phyloP scores from a whole-genome alignment of 2,797 vertebrate genomes.

The Myotis pilosus region DNA sequence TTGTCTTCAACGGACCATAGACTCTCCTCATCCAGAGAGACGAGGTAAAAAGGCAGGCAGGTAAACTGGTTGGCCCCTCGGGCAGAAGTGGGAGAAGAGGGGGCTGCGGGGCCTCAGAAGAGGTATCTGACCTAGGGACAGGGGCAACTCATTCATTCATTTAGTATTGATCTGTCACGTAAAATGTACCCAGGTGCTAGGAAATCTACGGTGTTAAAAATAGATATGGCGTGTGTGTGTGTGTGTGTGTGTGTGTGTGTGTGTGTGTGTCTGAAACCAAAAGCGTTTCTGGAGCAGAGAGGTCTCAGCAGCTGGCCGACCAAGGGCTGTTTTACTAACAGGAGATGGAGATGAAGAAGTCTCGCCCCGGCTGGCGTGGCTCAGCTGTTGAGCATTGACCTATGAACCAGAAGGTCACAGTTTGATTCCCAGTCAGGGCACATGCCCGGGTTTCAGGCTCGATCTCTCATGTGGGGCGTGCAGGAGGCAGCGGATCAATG shows the following conservation, averaged over 20 bases:
- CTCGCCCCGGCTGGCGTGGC: too few species aligned
- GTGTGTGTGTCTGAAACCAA: background rate
- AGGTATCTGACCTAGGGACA: background rate
- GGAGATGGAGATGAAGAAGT: too few species aligned
- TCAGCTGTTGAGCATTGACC: too few species aligned
- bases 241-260: background rate
- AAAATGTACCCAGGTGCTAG: too few species aligned
- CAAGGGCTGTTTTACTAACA: too few species aligned
- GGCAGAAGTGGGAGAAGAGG: background rate
- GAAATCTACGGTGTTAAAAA: background rate
- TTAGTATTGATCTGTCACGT: background rate
- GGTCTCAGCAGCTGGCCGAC: background rate
- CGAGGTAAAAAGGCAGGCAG: rapidly evolving
- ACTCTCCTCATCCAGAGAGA: too few species aligned
- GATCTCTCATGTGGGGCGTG: too few species aligned
- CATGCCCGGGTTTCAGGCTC: too few species aligned
- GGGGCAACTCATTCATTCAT: background rate
- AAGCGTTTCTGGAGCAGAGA: background rate
- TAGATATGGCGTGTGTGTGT: background rate
- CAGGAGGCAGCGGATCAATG: too few species aligned
- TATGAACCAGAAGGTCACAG: too few species aligned
- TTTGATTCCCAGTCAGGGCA: too few species aligned
- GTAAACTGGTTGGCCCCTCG: rapidly evolving
- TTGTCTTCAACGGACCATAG: too few species aligned
- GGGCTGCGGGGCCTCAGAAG: background rate